Base-by-base conservation (phyloP, 2,113 vertebrate species). In the Piaya cayana region DNA sequence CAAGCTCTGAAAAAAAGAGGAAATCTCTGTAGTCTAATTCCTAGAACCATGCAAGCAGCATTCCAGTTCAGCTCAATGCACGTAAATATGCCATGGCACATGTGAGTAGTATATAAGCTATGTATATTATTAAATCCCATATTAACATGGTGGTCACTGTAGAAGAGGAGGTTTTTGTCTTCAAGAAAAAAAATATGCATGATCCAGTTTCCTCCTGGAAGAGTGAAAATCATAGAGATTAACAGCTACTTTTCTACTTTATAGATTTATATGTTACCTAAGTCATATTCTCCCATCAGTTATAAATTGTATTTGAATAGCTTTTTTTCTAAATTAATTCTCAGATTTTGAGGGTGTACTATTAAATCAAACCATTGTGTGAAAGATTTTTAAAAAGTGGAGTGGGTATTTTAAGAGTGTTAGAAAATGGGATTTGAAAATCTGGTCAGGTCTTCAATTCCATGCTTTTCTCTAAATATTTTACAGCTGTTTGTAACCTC, bases 401-500 rank as follows among this genome's bases (percentile, higher is more conserved):
- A 87, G 49, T 25, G 39, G 21, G 43, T 82, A 74, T 95, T 91
- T 88, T 82, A 72, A 82, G 50, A 53, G 59, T 8, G 9, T 59
- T 80, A 27, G 55, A 84, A 87, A 87, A 47, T 5, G 5, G 18
- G 26, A 37, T 74, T 90, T 92, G 39, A 62, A 65, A 94, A 74
- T 88, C 64, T 59, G 71, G 29, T 93, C 74, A 77, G 36, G 34
- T 77, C 62, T 92, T 94, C 82, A 77, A 11, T 89, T 91, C 76
- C 50, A 37, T 78, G 63, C 12, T 80, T 86, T 90, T 90, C 45
- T 64, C 53, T 81, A 85, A 85, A 90, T 86, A 67, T 92, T 94
- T 90, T 90, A 56, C 60, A 92, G 82, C 71, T 71, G 52, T 77
- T 92, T 93, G 71, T 71, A 88, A 92, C 65, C 63, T 95, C 70